phyloP scores from a whole-genome alignment of 2,113 vertebrate species.

The Bombycilla garrulus region DNA sequence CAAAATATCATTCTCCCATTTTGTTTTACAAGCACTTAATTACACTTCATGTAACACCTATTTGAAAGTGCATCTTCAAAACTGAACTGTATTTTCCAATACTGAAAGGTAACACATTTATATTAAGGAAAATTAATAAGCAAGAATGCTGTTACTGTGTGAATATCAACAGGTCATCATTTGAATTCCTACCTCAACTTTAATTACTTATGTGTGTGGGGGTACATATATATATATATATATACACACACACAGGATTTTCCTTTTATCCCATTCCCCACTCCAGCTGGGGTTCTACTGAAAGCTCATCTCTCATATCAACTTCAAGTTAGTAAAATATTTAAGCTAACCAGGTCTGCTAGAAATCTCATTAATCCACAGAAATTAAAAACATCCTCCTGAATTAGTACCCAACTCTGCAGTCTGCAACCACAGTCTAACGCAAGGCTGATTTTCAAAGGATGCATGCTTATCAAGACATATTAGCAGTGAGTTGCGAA shows the following conservation, averaged over 20 bases:
- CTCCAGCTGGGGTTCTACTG: not conserved
- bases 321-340: not conserved
- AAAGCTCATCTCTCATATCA: not conserved
- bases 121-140: not conserved
- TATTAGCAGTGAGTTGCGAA: not conserved
- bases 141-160: not conserved
- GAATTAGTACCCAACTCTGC: not conserved
- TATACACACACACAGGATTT: fast-evolving
- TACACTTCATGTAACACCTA: not conserved
- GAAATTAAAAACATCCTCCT: not conserved
- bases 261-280: not conserved
- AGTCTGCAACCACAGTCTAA: not conserved
- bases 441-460: not conserved
- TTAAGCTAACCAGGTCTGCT: not conserved
- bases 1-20: not conserved
- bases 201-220: not conserved
- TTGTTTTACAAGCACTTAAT: not conserved
- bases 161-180: not conserved
- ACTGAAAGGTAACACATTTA: not conserved
- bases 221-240: fast-evolving
- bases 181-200: not conserved
- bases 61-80: not conserved
- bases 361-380: not conserved
- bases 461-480: not conserved
- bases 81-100: not conserved